Evolutionary conservation across 2,888 invertebrate genomes (phyloP).

Genomic region (Caenorhabditis plicata): DNA sequence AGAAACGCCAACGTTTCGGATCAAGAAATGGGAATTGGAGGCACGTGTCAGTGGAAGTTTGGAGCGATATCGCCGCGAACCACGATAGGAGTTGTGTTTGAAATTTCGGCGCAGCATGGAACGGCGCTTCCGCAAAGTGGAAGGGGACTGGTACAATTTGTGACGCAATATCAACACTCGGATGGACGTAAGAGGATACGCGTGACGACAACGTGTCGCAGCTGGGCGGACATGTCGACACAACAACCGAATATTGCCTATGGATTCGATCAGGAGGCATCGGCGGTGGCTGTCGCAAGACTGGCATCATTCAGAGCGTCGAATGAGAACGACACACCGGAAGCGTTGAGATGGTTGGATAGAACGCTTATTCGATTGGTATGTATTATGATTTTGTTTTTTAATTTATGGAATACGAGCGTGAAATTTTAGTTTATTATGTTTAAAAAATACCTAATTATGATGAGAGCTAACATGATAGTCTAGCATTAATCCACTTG

Average conservation of each 20-base stretch:
- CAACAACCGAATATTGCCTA: constrained; percentile 69
- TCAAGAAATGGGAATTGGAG: constrained; percentile 94
- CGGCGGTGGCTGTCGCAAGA: constrained; percentile 93
- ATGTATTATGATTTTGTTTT: background rate
- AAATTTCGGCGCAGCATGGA: constrained; percentile 93
- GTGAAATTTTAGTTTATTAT: background rate
- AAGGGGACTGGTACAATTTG: constrained; percentile 93
- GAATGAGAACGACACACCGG: constrained; percentile 82
- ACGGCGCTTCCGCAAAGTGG: constrained; percentile 78
- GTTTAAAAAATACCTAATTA: too few species aligned
- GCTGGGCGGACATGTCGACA: constrained; percentile 87
- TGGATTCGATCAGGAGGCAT: constrained; percentile 78
- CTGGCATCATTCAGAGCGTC: constrained; percentile 89
- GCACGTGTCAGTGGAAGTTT: constrained; percentile 97
- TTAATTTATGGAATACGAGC: background rate
- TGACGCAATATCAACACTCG: constrained; percentile 96
- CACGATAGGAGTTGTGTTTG: constrained; percentile 91
- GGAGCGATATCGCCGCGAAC: constrained; percentile 86
- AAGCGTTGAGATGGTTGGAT: constrained; percentile 97
- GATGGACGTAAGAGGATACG: constrained; percentile 82
- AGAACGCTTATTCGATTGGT: constrained; percentile 94
- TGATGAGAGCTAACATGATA: too few species aligned
- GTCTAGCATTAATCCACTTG: too few species aligned
- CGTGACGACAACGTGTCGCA: constrained; percentile 94
- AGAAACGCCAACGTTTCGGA: constrained; percentile 91